Evolutionary conservation across 2,113 vertebrate species (phyloP).

Genomic region (Bothrops jararaca): DNA sequence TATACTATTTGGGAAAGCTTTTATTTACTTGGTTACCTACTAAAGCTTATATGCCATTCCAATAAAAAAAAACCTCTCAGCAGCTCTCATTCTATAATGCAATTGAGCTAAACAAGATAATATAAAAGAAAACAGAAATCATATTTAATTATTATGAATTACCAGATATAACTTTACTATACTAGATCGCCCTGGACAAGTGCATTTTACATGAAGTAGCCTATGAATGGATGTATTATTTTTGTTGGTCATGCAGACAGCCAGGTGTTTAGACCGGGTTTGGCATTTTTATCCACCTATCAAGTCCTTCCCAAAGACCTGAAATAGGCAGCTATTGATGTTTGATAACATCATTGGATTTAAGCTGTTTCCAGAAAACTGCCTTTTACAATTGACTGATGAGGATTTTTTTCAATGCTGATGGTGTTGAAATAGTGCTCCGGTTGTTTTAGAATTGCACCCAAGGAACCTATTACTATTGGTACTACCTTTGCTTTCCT

Average conservation of each 20-base stretch:
- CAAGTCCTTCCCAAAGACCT: neutral
- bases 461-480: too few species aligned
- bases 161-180: neutral
- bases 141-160: neutral
- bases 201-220: neutral
- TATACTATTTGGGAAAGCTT: neutral
- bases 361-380: neutral
- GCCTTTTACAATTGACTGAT: neutral
- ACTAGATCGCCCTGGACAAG: neutral
- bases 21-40: neutral
- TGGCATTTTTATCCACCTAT: neutral
- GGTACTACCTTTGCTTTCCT: too few species aligned
- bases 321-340: neutral
- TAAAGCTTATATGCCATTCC: neutral
- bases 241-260: neutral
- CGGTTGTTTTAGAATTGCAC: too few species aligned
- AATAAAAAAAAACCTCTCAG: neutral
- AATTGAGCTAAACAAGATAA: neutral
- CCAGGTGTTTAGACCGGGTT: neutral
- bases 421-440: neutral
- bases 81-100: neutral
- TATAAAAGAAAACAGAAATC: neutral
- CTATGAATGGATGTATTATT: neutral
- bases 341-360: neutral
- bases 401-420: neutral